Evolutionary conservation across 2,888 invertebrate species (phyloP).

Genomic region (Colletes collaris): DNA sequence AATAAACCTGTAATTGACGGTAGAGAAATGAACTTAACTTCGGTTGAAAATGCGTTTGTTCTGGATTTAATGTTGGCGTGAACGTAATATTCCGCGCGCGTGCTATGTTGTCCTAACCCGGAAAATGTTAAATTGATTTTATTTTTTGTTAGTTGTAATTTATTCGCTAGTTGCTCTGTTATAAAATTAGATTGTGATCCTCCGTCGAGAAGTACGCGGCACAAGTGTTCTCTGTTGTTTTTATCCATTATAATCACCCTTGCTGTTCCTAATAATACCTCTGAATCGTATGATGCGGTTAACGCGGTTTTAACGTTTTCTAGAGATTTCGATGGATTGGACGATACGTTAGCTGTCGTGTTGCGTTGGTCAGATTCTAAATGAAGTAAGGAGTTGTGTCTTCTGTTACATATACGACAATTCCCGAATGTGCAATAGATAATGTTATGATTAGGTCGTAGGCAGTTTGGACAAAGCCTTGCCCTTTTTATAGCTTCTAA

Average conservation of each 20-base stretch:
- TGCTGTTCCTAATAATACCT: neutral
- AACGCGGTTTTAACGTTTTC: neutral
- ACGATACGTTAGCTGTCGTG: too few relatives aligned
- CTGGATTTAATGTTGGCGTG: neutral
- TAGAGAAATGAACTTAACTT: neutral
- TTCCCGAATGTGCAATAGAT: neutral
- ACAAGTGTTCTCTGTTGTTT: too few relatives aligned
- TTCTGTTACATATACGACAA: slow-evolving; percentile 17
- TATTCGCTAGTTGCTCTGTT: neutral
- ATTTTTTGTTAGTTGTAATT: neutral
- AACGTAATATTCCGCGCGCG: neutral
- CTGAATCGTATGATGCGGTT: neutral
- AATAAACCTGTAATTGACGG: slow-evolving; percentile 1
- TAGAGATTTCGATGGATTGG: neutral
- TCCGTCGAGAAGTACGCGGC: too few relatives aligned
- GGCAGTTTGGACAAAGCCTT: slow-evolving; percentile 12
- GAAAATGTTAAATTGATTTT: neutral
- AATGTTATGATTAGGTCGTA: neutral
- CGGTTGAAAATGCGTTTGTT: neutral
- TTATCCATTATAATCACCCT: neutral
- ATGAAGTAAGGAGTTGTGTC: slow-evolving; percentile 16
- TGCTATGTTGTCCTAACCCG: neutral
- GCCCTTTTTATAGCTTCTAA: neutral
- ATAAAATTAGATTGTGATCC: too few relatives aligned
- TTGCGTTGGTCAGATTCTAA: neutral